Evolutionary conservation across 2,888 invertebrate species (phyloP), one percentile per base, ranked within the genome.

Genomic region (Phyto melanocephala): DNA sequence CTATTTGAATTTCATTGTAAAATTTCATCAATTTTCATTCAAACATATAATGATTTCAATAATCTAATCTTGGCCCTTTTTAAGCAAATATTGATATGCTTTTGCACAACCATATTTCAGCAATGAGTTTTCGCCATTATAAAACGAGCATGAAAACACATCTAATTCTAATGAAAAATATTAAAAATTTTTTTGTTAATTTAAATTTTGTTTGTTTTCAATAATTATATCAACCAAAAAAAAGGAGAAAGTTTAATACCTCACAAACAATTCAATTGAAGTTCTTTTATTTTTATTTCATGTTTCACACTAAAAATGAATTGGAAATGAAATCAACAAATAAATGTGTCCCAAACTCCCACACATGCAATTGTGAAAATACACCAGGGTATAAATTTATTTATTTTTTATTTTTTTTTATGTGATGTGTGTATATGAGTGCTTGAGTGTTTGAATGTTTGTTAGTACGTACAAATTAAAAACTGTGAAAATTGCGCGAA

Each of bases 251-350:
- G 24, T 56, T 50, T 24, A 68, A 80, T 63, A 45, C 33, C 15
- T 33, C 17, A 40, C 33, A 40, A 33, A 42, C 52, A 42, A 52
- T 68, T 62, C 42, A 77, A 42, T 13, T 60, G 47, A 3, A 37
- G 8, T 20, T 47, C 4, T 42, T 40, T 6, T 17, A 17, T 35
- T 0, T 52, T 42, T 56, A 42, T 52, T 67, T 47, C 28, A 17
- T 40, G 17, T 68, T 72, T 77, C 62, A 77, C 62, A 68, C 76
- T 81, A 81, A 81, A 81, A 77, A 81, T 81, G 54, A 72, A 81
- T 81, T 81, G 81, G 50, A 81, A 81, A 72, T 77, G 81, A 81
- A 81, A 81, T 81, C 81, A 81, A 72, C 72, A 81, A 81, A 81
- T 81, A 81, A 77, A 77, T 81, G 72, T 77, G 77, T 81, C 77